phyloP scores from a whole-genome alignment of 37 sponge, comb jelly and placozoan genomes.

The Diacarnus erythraeanus region DNA sequence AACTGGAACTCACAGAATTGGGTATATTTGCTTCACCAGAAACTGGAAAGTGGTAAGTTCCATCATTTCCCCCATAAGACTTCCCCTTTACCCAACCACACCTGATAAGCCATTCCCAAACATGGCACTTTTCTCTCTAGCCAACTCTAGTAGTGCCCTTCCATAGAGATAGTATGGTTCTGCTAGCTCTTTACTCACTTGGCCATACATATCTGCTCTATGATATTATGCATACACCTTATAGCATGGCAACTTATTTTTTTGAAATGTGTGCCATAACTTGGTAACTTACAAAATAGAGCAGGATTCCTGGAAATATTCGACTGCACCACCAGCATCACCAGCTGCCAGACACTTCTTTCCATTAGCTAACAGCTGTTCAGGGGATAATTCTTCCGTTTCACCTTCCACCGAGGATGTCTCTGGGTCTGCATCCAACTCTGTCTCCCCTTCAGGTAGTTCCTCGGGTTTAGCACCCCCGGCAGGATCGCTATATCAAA shows the following conservation, averaged over 20 bases:
- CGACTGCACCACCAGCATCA: conserved; percentile 35
- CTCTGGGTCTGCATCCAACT: not conserved
- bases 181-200: conserved; percentile 60
- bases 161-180: conserved; percentile 88
- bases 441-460: not conserved
- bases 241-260: no score
- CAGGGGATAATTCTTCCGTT: not conserved
- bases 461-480: not conserved
- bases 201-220: conserved; percentile 37
- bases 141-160: conserved; percentile 72
- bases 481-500: not conserved
- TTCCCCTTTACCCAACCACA: not conserved
- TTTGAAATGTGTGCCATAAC: no score
- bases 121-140: conserved; percentile 37
- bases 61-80: not conserved
- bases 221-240: no score
- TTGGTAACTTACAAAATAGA: conserved; percentile 43
- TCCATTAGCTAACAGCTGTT: conserved; percentile 47
- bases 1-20: not conserved
- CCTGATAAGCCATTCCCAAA: conserved; percentile 64
- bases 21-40: not conserved
- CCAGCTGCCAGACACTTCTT: conserved; percentile 51
- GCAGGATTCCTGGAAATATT: conserved; percentile 50
- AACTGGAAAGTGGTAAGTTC: not conserved
- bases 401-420: not conserved